Evolutionary conservation across 2,888 invertebrate genomes (phyloP).

Genomic region (Ernsta delagoae): DNA sequence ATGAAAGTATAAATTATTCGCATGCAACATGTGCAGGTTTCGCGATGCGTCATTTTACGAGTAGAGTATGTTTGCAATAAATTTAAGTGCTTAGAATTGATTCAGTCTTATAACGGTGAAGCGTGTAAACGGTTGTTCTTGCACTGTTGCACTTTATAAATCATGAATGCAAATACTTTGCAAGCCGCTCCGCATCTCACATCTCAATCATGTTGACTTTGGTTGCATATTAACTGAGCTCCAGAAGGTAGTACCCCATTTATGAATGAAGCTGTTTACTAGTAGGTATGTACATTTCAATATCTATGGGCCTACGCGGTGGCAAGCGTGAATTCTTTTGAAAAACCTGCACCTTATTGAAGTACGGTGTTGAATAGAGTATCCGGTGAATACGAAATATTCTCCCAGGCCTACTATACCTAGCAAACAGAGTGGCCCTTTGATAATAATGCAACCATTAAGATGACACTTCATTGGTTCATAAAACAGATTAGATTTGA

Average conservation of each 20-base stretch:
- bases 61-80: not conserved
- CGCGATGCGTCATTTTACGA: conserved; percentile 10
- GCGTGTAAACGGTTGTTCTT: conserved; percentile 38
- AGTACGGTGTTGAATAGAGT: too few species aligned
- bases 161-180: conserved; percentile 37
- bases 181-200: conserved; percentile 31
- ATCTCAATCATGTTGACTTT: conserved; percentile 2
- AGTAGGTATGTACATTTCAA: not conserved
- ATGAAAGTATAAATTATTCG: conserved; percentile 1
- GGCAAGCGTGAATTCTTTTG: not conserved
- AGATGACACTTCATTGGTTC: too few species aligned
- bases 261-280: conserved; percentile 41
- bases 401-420: too few species aligned
- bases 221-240: too few species aligned
- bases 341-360: not conserved
- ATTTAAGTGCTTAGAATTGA: conserved; percentile 22
- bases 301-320: not conserved
- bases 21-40: not conserved
- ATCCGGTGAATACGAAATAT: too few species aligned
- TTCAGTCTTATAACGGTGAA: conserved; percentile 34
- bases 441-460: too few species aligned
- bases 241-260: conserved; percentile 22
- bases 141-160: conserved; percentile 38
- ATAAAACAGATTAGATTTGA: too few species aligned
- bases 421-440: too few species aligned